Base-by-base conservation (phyloP, 2,797 vertebrate species). In the Enteromius anoplus region DNA sequence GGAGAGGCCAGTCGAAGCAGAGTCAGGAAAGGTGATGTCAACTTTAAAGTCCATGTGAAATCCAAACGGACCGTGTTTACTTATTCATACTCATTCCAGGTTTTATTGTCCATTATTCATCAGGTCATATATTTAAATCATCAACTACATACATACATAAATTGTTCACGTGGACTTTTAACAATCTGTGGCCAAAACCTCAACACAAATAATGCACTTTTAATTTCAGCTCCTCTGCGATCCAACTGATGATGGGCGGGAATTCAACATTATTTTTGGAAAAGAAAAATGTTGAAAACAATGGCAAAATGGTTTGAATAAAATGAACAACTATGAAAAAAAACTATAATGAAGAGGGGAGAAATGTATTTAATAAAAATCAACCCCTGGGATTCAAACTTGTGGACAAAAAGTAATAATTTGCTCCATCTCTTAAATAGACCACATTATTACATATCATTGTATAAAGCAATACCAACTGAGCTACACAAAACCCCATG, bases 1-100 rank as follows among this genome's bases (percentile, higher is more conserved):
- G 89, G 90, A 80, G 66, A 29, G 23, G 29, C 7, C 26, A 72
- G 37, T 21, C 76, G 8, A 21, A 37, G 85, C 79, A 51, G 87
- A 84, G 86, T 80, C 26, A 11, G n/a, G 84, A 71, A 49, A 78
- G 34, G 34, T 26, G 40, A 83, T 55, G 58, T 42, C 73, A 78
- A 70, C 60, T 73, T 40, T 69, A 26, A 45, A 53, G 51, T 65
- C 9, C n/a, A 70, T 19, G 34, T 29, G n/a, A 23, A 80, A 29
- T 47, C 45, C 26, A 53, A 55, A 66, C 75, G 2, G 11, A 29
- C 69, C 1, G 1, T 34, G 19, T 62, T 62, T 64, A 23, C 2
- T 47, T 32, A 34, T 21, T 64, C 21, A 17, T 17, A 34, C 51
- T 32, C 58, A 32, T 32, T 64, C 19, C 10, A 47, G 42, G 23